Base-by-base conservation (phyloP, 2,113 vertebrate species). In the Indicator maculatus region DNA sequence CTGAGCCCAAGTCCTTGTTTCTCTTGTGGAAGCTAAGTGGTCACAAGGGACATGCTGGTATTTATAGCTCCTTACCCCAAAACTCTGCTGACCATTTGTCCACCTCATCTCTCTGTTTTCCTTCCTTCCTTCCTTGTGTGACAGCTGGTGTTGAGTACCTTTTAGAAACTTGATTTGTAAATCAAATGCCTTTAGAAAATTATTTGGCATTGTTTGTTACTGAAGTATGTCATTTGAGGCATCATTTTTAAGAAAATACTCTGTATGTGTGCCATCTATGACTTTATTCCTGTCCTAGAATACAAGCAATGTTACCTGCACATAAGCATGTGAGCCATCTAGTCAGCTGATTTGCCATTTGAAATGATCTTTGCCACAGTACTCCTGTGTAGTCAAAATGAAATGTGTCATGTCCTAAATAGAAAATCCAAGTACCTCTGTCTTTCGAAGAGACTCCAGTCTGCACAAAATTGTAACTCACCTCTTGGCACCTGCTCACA, bases 101-200 rank as follows among this genome's bases (percentile, higher is more conserved):
- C 74, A 30, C 39, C 39, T 50, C 52, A 44, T 81, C 13, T 94
- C 45, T 71, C 58, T 90, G 77, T 39, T 55, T 63, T 69, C 50
- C 56, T 47, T 77, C 90, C 84, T 90, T 61, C 88, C 84, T 91
- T 61, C 88, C 83, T 90, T 2, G 0, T 90, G 74, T 94, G 79
- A 90, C 91, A 93, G 63, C 53, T 93, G 76, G 73, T 72, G 64
- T 36, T 91, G 38, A 91, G 17, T 66, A 78, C 72, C 59, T 96
- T 90, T 75, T 61, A 85, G 82, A 53, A 93, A 92, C 41, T 95
- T 73, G 89, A 92, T 96, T 93, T 95, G 75, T 95, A 95, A 91
- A 92, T 90, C 76, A 88, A 93, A 92, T 88, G 28, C 65, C 73
- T 83, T 95, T 95, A 93, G 90, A 94, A 96, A 94, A 91, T 75